These are phyloP conservation scores for Catajapyx aquilonaris DNA, from an alignment of 1,140 invertebrate species.

Conservation along the genomic window DNA sequence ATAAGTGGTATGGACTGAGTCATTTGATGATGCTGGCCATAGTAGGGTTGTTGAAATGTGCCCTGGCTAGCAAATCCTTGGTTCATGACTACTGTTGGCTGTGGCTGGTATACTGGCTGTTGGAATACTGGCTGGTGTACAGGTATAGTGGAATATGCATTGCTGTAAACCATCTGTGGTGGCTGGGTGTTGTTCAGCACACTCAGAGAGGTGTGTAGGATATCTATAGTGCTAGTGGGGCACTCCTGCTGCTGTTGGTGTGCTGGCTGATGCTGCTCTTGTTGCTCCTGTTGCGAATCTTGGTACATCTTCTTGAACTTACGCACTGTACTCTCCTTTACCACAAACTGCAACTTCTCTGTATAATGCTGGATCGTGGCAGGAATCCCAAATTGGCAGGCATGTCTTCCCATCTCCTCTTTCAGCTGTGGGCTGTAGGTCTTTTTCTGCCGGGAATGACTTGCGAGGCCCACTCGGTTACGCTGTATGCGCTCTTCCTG, in stretches of 20 bases:
- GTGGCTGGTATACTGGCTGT: too few relatives aligned
- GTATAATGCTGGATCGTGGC: constrained; percentile 16
- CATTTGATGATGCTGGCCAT: too few relatives aligned
- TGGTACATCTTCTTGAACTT: constrained; percentile 17
- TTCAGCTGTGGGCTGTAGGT: constrained; percentile 15
- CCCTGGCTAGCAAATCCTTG: too few relatives aligned
- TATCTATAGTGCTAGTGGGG: too few relatives aligned
- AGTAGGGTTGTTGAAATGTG: too few relatives aligned
- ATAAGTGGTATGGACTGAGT: too few relatives aligned
- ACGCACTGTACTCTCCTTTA: constrained; percentile 17
- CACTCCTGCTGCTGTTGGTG: constrained; percentile 1
- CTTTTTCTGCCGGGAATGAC: constrained; percentile 6
- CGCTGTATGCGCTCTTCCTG: constrained; percentile 2
- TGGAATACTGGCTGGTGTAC: too few relatives aligned
- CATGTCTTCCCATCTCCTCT: constrained; percentile 18
- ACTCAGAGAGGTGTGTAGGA: too few relatives aligned
- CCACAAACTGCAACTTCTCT: constrained; percentile 15
- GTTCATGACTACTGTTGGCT: too few relatives aligned
- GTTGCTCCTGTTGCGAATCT: constrained; percentile 6
- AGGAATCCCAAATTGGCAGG: constrained; percentile 13
- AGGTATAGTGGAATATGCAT: too few relatives aligned
- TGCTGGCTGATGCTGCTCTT: not conserved
- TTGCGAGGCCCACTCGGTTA: constrained; percentile 3
- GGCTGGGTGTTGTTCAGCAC: too few relatives aligned
- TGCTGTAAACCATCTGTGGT: too few relatives aligned